phyloP scores from a whole-genome alignment of 37 sponge, comb jelly and placozoan genomes.

The Theonella swinhoei region DNA sequence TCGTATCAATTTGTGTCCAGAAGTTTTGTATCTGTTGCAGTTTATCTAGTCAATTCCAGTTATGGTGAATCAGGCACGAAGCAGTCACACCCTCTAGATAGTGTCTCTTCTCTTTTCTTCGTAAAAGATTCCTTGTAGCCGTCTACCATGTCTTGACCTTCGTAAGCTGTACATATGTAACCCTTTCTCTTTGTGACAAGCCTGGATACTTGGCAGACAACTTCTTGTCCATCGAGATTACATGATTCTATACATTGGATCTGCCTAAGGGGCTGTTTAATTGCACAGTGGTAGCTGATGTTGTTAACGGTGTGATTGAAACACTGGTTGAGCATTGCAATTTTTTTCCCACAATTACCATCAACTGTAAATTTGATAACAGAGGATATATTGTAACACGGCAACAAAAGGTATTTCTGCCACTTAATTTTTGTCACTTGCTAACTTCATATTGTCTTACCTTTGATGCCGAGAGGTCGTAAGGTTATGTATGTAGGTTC shows the following conservation, averaged over 20 bases:
- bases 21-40: too few relatives aligned
- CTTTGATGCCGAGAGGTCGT: neutral
- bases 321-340: neutral
- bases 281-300: neutral
- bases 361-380: neutral
- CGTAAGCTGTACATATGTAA: neutral
- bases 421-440: neutral
- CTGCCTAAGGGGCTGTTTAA: slow-evolving; percentile 2
- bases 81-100: too few relatives aligned
- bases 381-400: neutral
- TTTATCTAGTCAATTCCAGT: too few relatives aligned
- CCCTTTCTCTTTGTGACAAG: neutral
- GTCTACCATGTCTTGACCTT: too few relatives aligned
- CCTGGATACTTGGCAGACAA: neutral
- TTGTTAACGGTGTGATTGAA: neutral
- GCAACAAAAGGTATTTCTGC: too few relatives aligned
- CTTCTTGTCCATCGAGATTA: neutral
- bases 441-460: neutral
- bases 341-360: neutral
- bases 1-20: too few relatives aligned
- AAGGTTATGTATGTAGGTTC: neutral
- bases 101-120: too few relatives aligned
- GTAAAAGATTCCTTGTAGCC: too few relatives aligned
- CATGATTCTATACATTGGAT: neutral
- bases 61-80: too few relatives aligned